Evolutionary conservation across 2,113 vertebrate species (phyloP).

Genomic region (Ranitomeya imitator): DNA sequence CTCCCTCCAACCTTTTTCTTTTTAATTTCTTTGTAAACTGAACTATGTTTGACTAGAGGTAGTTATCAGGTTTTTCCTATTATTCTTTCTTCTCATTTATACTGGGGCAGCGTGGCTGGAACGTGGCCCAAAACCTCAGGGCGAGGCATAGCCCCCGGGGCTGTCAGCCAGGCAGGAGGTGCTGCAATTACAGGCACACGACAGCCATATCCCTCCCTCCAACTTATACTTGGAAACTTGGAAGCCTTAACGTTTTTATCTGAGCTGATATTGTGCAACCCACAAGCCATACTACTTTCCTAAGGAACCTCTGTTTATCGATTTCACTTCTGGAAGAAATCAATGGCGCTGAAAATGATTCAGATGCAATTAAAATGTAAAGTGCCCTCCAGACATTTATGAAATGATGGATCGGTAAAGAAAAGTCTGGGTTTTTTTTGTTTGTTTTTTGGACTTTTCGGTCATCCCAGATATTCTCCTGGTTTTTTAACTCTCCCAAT

Average conservation of each 20-base stretch:
- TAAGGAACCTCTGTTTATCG: background rate
- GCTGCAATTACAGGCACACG: slow-evolving; percentile 56
- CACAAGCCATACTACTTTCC: background rate
- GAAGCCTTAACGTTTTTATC: background rate
- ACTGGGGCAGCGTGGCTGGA: slow-evolving; percentile 63
- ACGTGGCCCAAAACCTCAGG: slow-evolving; percentile 60
- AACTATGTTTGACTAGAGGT: slow-evolving; percentile 59
- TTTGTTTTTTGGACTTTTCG: no score
- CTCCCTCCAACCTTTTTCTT: slow-evolving; percentile 50
- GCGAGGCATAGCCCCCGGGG: slow-evolving; percentile 49
- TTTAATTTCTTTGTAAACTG: slow-evolving; percentile 59
- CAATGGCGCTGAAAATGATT: no score
- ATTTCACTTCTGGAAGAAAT: no score
- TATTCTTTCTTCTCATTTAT: slow-evolving; percentile 57
- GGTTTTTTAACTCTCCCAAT: no score
- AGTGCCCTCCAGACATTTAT: no score
- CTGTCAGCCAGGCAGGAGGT: slow-evolving; percentile 52
- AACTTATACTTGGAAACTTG: slow-evolving; percentile 27
- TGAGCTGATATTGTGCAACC: background rate
- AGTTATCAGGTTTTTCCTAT: slow-evolving; percentile 64
- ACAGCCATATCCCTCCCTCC: slow-evolving; percentile 49
- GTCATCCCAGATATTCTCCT: no score
- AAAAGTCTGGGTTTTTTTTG: no score
- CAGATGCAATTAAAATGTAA: no score
- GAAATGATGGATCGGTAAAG: no score